Evolutionary conservation across 2,113 vertebrate species (phyloP), one percentile per base, ranked within the genome.

Genomic region (Embiotoca jacksoni): DNA sequence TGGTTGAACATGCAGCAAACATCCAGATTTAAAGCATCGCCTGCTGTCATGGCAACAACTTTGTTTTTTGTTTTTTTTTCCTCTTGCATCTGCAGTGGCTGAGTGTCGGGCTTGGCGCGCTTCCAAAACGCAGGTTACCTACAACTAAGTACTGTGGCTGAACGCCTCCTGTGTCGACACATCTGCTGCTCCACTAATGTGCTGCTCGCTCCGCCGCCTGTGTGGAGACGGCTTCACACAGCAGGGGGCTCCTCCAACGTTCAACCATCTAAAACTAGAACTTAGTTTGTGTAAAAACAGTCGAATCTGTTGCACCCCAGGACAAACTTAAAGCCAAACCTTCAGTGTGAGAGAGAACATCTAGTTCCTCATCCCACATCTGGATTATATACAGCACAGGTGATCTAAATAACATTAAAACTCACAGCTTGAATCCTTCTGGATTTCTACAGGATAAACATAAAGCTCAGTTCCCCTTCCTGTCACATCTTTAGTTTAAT

Each of bases 321-420:
- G 4, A 39, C 36, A 60, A 44, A 32, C 36, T 16, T 47, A 32
- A 44, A 46, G 10, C 3, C 4, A 47, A 47, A 49, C n/a, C 33
- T n/a, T 49, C 3, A 37, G 41, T n/a, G 32, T 47, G 8, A 41
- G 15, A 46, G 56, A 8, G 15, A 30, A 53, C 30, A 9, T 66
- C 13, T n/a, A 16, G 30, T 37, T 56, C 37, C 31, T 36, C n/a
- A 35, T 47, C 7, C 32, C 35, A 53, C 56, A 44, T 44, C 7
- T 15, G 44, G 37, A 10, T 7, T 30, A 16, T 11, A 16, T 13
- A 60, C 15, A 60, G 16, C 23, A 3, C 14, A 65, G 7, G 1
- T 57, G n/a, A 75, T 58, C 33, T n/a, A 35, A 39, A 35, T 35
- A 7, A 37, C 31, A 54, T 67, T 58, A 60, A 44, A 67, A 44